Percentiles rank a stretch among this genome's conserved stretches.
Conservation (phyloP, 2,797 vertebrate genomes). For the Capromys pilorides region DNA sequence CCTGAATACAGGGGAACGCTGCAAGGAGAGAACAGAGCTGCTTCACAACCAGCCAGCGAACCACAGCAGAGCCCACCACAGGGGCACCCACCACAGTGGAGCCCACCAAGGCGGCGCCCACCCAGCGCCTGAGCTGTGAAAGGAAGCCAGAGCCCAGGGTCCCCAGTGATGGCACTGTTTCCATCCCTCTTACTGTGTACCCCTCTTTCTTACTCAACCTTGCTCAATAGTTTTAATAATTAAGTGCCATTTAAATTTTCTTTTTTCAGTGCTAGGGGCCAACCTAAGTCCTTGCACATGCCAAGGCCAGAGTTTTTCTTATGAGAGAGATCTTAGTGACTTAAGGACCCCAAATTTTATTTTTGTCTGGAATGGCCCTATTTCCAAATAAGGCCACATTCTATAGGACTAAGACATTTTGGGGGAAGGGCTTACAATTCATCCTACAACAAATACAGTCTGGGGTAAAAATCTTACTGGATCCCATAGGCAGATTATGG, state of each 20-base stretch:
- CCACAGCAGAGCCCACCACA: background rate
- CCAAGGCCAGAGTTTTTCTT: background rate
- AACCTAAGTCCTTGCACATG: background rate
- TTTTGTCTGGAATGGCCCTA: background rate
- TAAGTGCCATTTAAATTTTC: background rate
- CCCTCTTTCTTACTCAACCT: background rate
- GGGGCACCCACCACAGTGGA: background rate
- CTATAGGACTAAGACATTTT: background rate
- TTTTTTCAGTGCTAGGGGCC: background rate
- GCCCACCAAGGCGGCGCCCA: background rate
- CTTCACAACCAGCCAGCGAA: background rate
- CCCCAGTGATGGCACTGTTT: background rate
- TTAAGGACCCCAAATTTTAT: background rate
- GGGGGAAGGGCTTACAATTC: background rate
- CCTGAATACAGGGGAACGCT: slow-evolving; percentile 77
- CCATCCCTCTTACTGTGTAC: background rate
- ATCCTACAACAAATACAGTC: background rate
- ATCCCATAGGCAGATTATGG: background rate
- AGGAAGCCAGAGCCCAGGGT: background rate
- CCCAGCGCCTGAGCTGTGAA: background rate
- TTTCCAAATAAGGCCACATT: slow-evolving; percentile 17
- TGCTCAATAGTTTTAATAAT: background rate
- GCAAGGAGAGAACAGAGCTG: slow-evolving; percentile 33
- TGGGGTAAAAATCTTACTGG: background rate
- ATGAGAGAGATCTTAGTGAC: background rate